Percentiles rank a stretch among this genome's conserved stretches.
phyloP scores from a whole-genome alignment of 2,888 invertebrate genomes.

The Sepiola atlantica region DNA sequence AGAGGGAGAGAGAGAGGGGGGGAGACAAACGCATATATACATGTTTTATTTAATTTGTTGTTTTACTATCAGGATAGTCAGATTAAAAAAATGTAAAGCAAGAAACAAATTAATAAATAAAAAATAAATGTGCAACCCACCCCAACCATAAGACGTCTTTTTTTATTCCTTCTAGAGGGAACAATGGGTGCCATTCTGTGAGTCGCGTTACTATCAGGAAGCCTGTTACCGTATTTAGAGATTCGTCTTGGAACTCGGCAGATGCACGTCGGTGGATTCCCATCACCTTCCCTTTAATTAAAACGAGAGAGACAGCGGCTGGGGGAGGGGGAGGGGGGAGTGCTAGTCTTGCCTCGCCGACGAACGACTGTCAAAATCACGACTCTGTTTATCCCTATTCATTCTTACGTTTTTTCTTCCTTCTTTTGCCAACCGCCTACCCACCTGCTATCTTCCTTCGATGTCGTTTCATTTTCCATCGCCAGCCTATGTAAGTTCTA shows the following conservation, averaged over 20 bases:
- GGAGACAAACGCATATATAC: no score
- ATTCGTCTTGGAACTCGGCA: conserved; percentile 9
- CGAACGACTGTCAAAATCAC: conserved; percentile 1
- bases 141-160: neutral
- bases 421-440: neutral
- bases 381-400: neutral
- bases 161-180: neutral
- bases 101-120: neutral
- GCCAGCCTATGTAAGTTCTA: neutral
- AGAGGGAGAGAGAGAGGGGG: no score
- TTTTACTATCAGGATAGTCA: neutral
- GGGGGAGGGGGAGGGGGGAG: no score
- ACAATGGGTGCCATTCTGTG: neutral
- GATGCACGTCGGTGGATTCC: conserved; percentile 32
- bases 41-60: neutral
- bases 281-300: neutral
- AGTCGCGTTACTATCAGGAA: conserved; percentile 32
- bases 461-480: neutral
- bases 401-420: neutral
- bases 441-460: neutral
- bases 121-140: neutral
- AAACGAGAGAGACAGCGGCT: neutral
- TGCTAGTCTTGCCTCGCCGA: neutral
- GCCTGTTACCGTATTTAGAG: neutral
- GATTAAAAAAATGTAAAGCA: neutral